These are phyloP conservation scores for Tenualosa ilisha DNA, from an alignment of 2,797 vertebrate genomes.

Conservation along the genomic window DNA sequence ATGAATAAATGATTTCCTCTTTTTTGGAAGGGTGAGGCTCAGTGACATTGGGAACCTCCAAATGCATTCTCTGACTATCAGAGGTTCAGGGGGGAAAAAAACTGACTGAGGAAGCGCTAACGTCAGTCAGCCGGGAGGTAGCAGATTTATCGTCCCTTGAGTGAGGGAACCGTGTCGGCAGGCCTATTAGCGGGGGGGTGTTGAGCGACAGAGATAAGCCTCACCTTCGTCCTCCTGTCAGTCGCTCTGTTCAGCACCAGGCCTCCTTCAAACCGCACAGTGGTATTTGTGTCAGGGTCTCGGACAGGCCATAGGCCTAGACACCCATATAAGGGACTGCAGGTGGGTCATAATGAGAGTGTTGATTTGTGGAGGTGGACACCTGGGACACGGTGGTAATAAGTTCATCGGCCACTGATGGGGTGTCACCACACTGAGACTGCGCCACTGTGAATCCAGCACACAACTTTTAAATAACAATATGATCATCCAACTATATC, in stretches of 20 bases:
- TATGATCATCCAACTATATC: not conserved
- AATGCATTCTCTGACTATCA: not conserved
- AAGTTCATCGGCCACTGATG: not conserved
- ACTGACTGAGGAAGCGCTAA: not conserved
- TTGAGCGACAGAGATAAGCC: conserved; percentile 19
- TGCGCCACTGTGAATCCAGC: not conserved
- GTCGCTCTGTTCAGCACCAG: conserved; percentile 33
- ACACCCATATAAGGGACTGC: not conserved
- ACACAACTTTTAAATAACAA: not conserved
- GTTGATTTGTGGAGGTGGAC: conserved; percentile 11
- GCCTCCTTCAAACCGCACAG: not conserved
- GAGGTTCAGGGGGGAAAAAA: not conserved
- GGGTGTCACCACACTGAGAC: not conserved
- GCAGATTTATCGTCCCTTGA: conserved; percentile 3
- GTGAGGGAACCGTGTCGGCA: conserved; percentile 1
- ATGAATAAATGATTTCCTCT: conserved; percentile 74
- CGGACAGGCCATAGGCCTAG: not conserved
- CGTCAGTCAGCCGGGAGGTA: not conserved
- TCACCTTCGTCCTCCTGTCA: conserved; percentile 16
- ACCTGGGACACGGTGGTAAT: not conserved
- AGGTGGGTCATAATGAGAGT: not conserved
- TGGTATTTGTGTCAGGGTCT: not conserved
- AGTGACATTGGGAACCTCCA: conserved; percentile 6
- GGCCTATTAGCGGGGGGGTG: conserved; percentile 6
- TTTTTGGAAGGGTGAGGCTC: conserved; percentile 27